Evolutionary conservation across 2,113 vertebrate species (phyloP).

Genomic region (Cyanoderma ruficeps): DNA sequence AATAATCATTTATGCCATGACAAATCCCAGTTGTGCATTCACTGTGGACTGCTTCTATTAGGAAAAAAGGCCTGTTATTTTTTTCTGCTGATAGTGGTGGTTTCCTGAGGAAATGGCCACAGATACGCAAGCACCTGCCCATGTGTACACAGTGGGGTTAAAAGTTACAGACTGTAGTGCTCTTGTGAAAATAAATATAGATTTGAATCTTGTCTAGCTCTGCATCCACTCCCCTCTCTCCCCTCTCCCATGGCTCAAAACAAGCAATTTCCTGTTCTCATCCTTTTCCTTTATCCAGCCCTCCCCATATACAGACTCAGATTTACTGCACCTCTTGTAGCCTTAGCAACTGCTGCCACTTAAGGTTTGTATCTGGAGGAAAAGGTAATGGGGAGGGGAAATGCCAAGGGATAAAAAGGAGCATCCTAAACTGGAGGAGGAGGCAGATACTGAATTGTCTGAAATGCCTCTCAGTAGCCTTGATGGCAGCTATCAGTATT

Average conservation of each 20-base stretch:
- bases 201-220: background rate
- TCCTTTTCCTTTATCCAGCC: background rate
- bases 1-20: background rate
- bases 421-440: background rate
- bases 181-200: background rate
- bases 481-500: background rate
- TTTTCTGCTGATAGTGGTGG: background rate
- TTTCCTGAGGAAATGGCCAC: background rate
- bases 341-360: constrained; percentile 53
- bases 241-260: background rate
- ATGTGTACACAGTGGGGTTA: background rate
- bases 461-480: background rate
- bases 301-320: background rate
- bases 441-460: background rate
- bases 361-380: background rate
- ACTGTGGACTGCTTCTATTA: background rate
- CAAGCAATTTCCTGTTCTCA: constrained; percentile 44
- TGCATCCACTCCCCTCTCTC: background rate
- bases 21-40: background rate
- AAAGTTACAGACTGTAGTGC: background rate
- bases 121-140: background rate
- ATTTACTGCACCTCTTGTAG: constrained; percentile 45
- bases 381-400: background rate
- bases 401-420: background rate
- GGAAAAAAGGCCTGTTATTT: background rate